A percentile compares a stretch with the other conserved stretches of the same genome.
Evolutionary conservation across 92 coral and sea anemone species (phyloP).

Genomic region (Heliopora coerulea): DNA sequence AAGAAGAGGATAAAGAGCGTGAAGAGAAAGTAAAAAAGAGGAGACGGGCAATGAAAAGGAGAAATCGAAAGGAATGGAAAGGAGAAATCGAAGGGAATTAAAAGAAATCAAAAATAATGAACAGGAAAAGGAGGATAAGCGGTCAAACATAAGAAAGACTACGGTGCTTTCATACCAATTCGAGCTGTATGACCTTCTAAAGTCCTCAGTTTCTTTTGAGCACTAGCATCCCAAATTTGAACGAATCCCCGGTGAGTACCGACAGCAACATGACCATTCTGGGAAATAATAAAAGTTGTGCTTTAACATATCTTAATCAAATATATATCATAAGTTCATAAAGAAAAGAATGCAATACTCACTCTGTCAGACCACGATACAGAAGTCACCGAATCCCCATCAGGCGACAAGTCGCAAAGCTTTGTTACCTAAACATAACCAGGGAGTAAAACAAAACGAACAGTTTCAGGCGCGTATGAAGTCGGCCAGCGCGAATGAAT

Average conservation of each 20-base stretch:
- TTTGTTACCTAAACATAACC: slow-evolving; percentile 72
- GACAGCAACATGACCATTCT: slow-evolving; percentile 96
- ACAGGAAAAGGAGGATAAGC: too few relatives aligned
- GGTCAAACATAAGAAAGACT: too few relatives aligned
- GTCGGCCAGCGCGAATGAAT: too few relatives aligned
- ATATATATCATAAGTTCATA: not conserved
- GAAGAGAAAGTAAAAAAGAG: too few relatives aligned
- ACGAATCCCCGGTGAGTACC: slow-evolving; percentile 99
- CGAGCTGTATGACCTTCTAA: slow-evolving; percentile 97
- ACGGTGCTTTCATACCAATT: slow-evolving; percentile 93
- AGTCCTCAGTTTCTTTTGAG: slow-evolving; percentile 82
- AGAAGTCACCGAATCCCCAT: slow-evolving; percentile 97
- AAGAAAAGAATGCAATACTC: slow-evolving; percentile 21
- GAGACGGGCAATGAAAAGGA: too few relatives aligned
- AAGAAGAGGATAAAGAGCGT: too few relatives aligned
- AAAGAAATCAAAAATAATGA: too few relatives aligned
- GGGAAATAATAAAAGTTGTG: not conserved
- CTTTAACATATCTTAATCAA: too few relatives aligned
- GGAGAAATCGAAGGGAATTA: too few relatives aligned
- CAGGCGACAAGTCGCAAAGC: slow-evolving; percentile 90
- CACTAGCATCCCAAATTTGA: slow-evolving; percentile 98
- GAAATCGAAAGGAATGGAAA: too few relatives aligned
- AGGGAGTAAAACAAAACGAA: too few relatives aligned
- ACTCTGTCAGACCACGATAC: slow-evolving; percentile 99
- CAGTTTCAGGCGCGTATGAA: too few relatives aligned